Base-by-base conservation (phyloP, 2,888 invertebrate genomes). In the Microchrysa polita region DNA sequence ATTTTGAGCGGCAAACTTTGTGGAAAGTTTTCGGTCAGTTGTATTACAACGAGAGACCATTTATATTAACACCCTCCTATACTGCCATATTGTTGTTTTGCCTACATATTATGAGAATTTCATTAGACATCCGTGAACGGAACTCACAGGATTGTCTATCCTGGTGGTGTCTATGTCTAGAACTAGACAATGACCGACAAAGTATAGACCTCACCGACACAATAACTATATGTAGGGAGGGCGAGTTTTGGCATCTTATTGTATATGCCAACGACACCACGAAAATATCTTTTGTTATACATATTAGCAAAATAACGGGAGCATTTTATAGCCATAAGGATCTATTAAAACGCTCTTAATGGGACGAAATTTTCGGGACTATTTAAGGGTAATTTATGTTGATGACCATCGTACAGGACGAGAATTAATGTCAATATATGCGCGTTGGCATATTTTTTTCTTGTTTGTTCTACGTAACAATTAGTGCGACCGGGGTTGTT, bases 301-400 rank as follows among this genome's bases (percentile, higher is more conserved):
- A n/a, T n/a, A 69, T 55, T 44, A 69, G 57, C 48, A 7, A 34
- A 34, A 69, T 69, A 69, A 57, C 40, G n/a, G 69, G 55, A 69
- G 52, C 55, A 40, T 69, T 69, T 69, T 57, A 69, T 55, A 57
- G 57, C 57, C 69, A 40, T 69, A 69, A 69, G 69, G 69, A 69
- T 57, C 44, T 69, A 69, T 69, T 69, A 69, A 69, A 69, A 27
- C 65, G 69, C 34, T 40, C 55, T 69, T 69, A 55, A 69, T 69
- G 69, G 55, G 40, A 55, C 10, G 57, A 69, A 69, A 69, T 69
- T 69, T 69, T 69, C 55, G 20, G n/a, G 69, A 48, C 69, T 55
- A 69, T 69, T 69, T 69, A 69, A 57, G 57, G 42, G 69, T 69
- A 57, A 69, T 69, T 69, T 69, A 69, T 69, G 22, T 63, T 60